Evolutionary conservation across 2,888 invertebrate species (phyloP), one percentile per base, ranked within the genome.

Genomic region (Melanophora roralis): DNA sequence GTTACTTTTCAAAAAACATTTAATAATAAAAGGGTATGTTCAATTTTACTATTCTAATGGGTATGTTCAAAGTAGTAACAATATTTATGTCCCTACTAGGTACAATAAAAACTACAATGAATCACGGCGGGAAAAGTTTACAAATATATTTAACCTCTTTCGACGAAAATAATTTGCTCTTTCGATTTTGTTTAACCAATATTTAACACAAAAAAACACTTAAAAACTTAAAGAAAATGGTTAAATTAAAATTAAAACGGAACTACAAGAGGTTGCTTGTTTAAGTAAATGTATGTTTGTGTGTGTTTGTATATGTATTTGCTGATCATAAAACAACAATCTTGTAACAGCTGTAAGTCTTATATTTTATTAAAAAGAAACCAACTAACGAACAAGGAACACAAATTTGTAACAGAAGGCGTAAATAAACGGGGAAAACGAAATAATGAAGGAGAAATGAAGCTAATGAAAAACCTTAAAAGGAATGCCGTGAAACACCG

Each of bases 401-500:
- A 73, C 36, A 62, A 69, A 73, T 32, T 59, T 75, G 55, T 23
- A 64, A 55, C 64, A 72, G 68, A 75, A 78, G 78, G 74, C 71
- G 55, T 62, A 40, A 27, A 27, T 27, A 27, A 47, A 38, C 32
- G 34, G 27, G 27, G 3, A 27, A 27, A 27, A 27, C 3, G 59
- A 64, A 16, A 45, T 5, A 72, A 72, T 38, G 23, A 60, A 49
- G n/a, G n/a, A n/a, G n/a, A n/a, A 71, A 51, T 60, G 49, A 69
- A 76, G 64, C 72, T 72, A 76, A 80, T 76, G 80, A 80, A 80
- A 76, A 76, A 36, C 60, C 69, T 34, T 47, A 36, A 49, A 73
- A 27, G 3, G 6, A 27, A 60, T 47, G 21, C 32, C 38, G 21
- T 78, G 65, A 69, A 74, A 60, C 59, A 81, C 76, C 72, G 81